These are phyloP conservation scores for Thalassarche chlororhynchos DNA, from an alignment of 2,113 vertebrate species.

Conservation along the genomic window DNA sequence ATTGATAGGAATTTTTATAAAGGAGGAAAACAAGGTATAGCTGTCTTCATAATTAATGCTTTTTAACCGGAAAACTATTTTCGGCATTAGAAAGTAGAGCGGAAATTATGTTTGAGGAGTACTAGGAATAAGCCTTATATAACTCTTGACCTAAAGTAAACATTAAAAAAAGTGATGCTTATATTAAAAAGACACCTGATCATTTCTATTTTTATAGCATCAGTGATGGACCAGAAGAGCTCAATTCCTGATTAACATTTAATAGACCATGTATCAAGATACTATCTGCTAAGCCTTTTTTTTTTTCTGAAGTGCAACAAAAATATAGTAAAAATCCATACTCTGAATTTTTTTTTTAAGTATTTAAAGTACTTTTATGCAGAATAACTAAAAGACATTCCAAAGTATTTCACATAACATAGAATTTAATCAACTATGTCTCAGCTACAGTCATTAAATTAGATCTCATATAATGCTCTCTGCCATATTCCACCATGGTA, in stretches of 20 bases:
- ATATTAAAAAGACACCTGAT: not conserved
- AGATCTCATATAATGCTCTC: not conserved
- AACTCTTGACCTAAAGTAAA: slow-evolving; percentile 12
- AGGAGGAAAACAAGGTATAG: not conserved
- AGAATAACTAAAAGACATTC: not conserved
- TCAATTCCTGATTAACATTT: not conserved
- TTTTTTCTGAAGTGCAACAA: not conserved
- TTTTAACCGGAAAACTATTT: not conserved
- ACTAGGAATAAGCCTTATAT: not conserved
- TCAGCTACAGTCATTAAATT: not conserved
- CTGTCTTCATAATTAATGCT: not conserved
- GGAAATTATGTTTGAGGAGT: not conserved
- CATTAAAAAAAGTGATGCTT: not conserved
- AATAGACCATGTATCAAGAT: not conserved
- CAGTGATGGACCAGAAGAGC: not conserved
- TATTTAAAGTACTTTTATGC: not conserved
- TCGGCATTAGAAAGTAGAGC: not conserved
- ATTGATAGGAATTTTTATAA: not conserved
- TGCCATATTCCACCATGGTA: not conserved
- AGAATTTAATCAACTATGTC: not conserved
- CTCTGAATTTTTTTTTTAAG: not conserved
- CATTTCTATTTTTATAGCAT: not conserved
- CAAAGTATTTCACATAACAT: not conserved
- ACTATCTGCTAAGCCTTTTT: not conserved
- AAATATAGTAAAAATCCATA: not conserved